Percentiles rank a stretch among this genome's conserved stretches.
phyloP scores from a whole-genome alignment of 2,888 invertebrate genomes.

The Galerucella calmariensis region DNA sequence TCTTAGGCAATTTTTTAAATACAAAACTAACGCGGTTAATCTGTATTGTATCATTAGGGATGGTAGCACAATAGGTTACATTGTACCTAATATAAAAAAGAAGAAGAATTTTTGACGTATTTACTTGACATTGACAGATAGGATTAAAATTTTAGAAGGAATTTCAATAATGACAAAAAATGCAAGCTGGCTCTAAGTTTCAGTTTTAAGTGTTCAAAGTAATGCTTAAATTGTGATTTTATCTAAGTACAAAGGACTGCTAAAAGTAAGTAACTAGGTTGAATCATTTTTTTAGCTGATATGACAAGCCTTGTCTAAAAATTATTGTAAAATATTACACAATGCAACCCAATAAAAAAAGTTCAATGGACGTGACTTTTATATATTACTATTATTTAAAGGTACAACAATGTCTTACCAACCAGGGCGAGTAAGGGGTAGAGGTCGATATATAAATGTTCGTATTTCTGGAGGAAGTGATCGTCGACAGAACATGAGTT shows the following conservation, averaged over 20 bases:
- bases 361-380: conserved; percentile 3
- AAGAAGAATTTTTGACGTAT: neutral
- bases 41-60: no score
- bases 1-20: neutral
- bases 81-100: neutral
- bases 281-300: conserved; percentile 15
- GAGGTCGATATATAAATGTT: conserved; percentile 47
- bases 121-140: neutral
- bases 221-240: conserved; percentile 24
- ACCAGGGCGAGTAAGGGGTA: conserved; percentile 47
- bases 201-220: conserved; percentile 3
- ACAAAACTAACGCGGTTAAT: no score
- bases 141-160: neutral
- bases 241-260: conserved; percentile 26
- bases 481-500: conserved; percentile 27
- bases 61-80: neutral
- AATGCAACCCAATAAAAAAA: neutral
- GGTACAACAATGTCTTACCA: conserved; percentile 46
- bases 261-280: conserved; percentile 27
- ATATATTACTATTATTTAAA: conserved; percentile 16
- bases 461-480: conserved; percentile 37
- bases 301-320: conserved; percentile 21
- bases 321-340: conserved; percentile 22
- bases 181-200: neutral
- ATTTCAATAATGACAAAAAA: conserved; percentile 9